Conservation (phyloP, 2,113 vertebrate species). For the Parotia lawesii region DNA sequence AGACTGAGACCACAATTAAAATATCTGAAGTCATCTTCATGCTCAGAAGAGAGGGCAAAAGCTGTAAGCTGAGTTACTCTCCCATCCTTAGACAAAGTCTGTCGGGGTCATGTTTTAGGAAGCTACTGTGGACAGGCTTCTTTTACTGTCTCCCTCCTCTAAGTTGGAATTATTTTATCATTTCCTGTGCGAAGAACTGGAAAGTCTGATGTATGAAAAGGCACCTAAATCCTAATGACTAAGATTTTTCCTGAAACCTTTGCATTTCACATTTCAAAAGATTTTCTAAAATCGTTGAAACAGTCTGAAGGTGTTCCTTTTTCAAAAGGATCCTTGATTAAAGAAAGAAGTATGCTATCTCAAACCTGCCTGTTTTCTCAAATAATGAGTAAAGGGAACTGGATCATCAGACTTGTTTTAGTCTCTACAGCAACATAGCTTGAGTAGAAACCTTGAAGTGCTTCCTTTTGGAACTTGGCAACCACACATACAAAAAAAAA, state of each 20-base stretch:
- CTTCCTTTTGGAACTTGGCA: neutral
- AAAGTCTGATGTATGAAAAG: neutral
- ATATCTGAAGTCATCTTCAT: neutral
- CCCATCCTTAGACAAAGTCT: neutral
- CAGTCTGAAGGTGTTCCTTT: neutral
- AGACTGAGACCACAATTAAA: neutral
- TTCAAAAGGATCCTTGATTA: neutral
- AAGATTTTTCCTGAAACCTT: neutral
- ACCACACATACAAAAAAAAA: neutral
- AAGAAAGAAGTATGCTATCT: neutral
- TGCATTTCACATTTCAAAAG: constrained; percentile 23
- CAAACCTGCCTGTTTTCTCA: constrained; percentile 21
- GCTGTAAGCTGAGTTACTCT: neutral
- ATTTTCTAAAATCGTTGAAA: neutral
- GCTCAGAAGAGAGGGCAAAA: neutral
- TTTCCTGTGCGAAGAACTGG: neutral
- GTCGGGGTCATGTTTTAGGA: neutral
- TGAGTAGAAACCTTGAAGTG: neutral
- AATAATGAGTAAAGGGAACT: neutral
- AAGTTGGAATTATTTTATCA: neutral
- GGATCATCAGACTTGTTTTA: neutral
- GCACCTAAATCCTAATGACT: neutral
- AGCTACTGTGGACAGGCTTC: neutral
- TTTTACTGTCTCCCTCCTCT: neutral
- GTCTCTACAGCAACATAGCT: neutral